phyloP scores from a whole-genome alignment of 2,888 invertebrate genomes.

The Heteropelma amictum region DNA sequence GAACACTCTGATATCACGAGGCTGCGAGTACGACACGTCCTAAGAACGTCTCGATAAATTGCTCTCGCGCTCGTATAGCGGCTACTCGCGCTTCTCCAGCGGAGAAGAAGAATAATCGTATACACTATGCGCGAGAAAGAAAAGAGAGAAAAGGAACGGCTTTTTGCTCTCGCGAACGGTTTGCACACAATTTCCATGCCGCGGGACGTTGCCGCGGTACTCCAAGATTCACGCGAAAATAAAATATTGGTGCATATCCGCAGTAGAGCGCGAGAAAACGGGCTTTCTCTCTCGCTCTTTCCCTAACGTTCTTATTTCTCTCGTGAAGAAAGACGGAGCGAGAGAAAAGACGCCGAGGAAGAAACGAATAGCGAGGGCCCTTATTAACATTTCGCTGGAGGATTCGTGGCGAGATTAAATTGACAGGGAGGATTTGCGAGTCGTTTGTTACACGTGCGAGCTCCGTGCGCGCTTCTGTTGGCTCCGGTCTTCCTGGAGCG shows the following conservation, averaged over 20 bases:
- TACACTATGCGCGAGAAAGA: constrained; percentile 25
- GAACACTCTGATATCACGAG: constrained; percentile 47
- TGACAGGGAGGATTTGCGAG: constrained; percentile 78
- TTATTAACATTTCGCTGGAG: constrained; percentile 77
- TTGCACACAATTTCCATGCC: constrained; percentile 59
- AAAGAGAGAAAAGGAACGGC: constrained; percentile 54
- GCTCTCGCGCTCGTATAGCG: constrained; percentile 45
- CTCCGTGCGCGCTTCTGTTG: constrained; percentile 45
- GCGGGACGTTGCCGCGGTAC: constrained; percentile 20
- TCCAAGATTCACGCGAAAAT: constrained; percentile 65
- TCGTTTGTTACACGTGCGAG: constrained; percentile 74
- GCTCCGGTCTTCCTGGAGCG: constrained; percentile 37
- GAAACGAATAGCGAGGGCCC: constrained; percentile 69
- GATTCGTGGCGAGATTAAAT: constrained; percentile 77
- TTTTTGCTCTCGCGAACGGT: constrained; percentile 56
- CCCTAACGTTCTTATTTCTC: not conserved
- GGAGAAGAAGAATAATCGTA: constrained; percentile 52
- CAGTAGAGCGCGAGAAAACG: constrained; percentile 37
- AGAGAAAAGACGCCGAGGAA: constrained; percentile 29
- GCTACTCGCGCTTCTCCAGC: constrained; percentile 17
- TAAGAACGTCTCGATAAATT: constrained; percentile 54
- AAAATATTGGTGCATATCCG: constrained; percentile 62
- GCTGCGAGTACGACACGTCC: constrained; percentile 41
- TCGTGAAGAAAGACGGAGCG: not conserved
- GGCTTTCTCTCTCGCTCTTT: not conserved